Evolutionary conservation across 2,888 invertebrate genomes (phyloP), one percentile per base, ranked within the genome.

Genomic region (Ectobius pallidus): DNA sequence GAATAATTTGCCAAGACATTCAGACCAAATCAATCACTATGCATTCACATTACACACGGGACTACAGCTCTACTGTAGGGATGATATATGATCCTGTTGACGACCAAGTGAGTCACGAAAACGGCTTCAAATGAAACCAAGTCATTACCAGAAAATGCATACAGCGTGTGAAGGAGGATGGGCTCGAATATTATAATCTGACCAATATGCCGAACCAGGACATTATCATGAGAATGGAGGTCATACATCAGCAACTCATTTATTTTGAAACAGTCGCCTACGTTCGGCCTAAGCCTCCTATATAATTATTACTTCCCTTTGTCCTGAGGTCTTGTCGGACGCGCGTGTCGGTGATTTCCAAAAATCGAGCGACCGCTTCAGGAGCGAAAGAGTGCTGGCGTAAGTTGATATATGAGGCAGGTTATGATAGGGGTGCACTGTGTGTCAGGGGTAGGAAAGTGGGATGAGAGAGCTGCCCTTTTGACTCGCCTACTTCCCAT

Each of bases 151-250:
- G n/a, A n/a, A n/a, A n/a, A n/a, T n/a, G n/a, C n/a, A n/a, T n/a
- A n/a, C n/a, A n/a, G n/a, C n/a, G n/a, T n/a, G 49, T 22, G 49
- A 3, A 22, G 14, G 3, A 49, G 49, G 49, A 49, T 18, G 49
- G 4, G 20, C 22, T n/a, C 63, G 63, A 63, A 62, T 71, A 71
- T 71, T 44, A 63, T 46, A 71, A 71, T 71, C 32, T 32, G 7
- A 18, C 3, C 44, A 25, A 27, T n/a, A 70, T 55, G 63, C 22
- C 11, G 46, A 39, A 34, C n/a, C 46, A 42, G 3, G 1, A 25
- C 18, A 71, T 71, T 71, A 71, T 34, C 71, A 71, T 71, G 27
- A 30, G 71, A 71, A 71, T 71, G 25, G 70, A 9, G 9, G n/a
- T 18, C 46, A 46, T 4, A 46, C 11, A 22, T n/a, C 49, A 46